Conservation (phyloP, 2,888 invertebrate species). For the Baronia brevicornis region DNA sequence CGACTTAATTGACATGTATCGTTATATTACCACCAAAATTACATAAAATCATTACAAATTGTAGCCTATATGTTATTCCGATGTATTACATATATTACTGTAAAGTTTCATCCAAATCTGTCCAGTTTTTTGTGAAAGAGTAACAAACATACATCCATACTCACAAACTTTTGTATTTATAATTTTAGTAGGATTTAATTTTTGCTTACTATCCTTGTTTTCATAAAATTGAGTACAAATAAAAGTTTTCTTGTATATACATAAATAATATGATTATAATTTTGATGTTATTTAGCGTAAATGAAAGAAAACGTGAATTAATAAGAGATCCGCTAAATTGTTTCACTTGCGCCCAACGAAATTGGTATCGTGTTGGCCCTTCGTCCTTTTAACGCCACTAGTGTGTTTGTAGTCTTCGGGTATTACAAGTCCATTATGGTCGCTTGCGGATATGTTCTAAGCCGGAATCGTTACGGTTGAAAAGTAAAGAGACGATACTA, state of each 20-base stretch:
- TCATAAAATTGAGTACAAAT: conserved; percentile 23
- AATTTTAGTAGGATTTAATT: too few species aligned
- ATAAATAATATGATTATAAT: background rate
- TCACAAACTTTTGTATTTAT: too few species aligned
- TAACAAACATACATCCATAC: too few species aligned
- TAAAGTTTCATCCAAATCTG: too few species aligned
- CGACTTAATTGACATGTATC: too few species aligned
- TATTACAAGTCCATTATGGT: conserved; percentile 74
- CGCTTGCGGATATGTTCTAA: conserved; percentile 60
- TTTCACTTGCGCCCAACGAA: conserved; percentile 27
- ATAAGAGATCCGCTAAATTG: conserved; percentile 18
- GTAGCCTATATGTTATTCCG: too few species aligned
- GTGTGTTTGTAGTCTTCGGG: conserved; percentile 65
- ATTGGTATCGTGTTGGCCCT: conserved; percentile 51
- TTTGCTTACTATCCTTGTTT: too few species aligned
- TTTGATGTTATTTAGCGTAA: background rate
- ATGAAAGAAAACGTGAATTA: too few species aligned
- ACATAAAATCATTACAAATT: too few species aligned
- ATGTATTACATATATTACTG: too few species aligned
- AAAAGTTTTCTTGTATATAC: background rate
- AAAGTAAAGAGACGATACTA: conserved; percentile 25
- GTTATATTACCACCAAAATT: too few species aligned
- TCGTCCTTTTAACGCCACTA: conserved; percentile 73
- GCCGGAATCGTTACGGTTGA: conserved; percentile 27
- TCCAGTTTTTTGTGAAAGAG: too few species aligned